phyloP scores from a whole-genome alignment of 2,888 invertebrate species.

The Rhopalosiphum nymphaeae region DNA sequence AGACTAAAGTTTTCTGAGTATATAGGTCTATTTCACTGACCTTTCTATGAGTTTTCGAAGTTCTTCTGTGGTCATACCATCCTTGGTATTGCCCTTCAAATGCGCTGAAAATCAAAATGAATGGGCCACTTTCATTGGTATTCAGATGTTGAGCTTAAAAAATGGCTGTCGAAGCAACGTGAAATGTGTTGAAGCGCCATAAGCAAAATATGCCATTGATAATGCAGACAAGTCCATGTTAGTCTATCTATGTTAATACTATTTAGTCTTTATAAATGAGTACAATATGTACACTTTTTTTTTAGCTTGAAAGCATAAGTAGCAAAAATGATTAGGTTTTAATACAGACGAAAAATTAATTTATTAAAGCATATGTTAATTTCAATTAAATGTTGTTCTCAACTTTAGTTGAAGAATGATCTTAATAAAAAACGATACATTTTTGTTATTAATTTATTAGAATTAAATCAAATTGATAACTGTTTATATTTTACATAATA shows the following conservation, averaged over 20 bases:
- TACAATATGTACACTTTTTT: background rate
- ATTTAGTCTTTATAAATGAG: background rate
- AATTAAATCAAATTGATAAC: background rate
- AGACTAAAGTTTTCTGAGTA: background rate
- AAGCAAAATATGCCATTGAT: constrained; percentile 21
- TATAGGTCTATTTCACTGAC: constrained; percentile 76
- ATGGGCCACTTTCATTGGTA: constrained; percentile 48
- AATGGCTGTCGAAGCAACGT: constrained; percentile 31
- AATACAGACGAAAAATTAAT: background rate
- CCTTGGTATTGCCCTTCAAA: constrained; percentile 81
- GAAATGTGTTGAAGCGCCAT: constrained; percentile 35
- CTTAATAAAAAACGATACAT: background rate
- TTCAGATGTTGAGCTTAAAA: constrained; percentile 18
- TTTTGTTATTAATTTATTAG: background rate
- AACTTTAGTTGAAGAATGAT: background rate
- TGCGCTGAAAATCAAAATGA: constrained; percentile 75
- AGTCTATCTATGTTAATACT: background rate
- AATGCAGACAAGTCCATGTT: background rate
- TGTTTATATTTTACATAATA: background rate
- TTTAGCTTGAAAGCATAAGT: constrained; percentile 2
- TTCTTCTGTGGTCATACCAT: constrained; percentile 95
- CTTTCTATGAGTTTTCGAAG: constrained; percentile 98
- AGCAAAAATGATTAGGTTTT: background rate
- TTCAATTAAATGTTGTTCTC: background rate
- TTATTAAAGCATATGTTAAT: constrained; percentile 15